phyloP scores from a whole-genome alignment of 2,113 vertebrate species.

The Hippotragus niger region DNA sequence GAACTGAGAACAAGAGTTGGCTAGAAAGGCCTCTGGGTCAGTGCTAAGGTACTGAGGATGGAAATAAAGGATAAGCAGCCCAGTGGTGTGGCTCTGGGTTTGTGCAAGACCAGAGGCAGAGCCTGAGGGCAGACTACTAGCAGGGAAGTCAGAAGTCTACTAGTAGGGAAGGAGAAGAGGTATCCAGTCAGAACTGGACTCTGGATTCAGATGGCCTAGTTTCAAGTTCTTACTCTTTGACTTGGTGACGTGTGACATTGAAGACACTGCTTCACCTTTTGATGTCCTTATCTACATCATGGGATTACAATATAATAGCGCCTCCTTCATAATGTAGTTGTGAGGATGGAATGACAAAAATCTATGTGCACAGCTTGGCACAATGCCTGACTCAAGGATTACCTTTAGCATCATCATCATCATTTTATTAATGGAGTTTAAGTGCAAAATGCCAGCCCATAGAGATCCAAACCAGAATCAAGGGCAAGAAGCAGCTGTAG shows the following conservation, averaged over 20 bases:
- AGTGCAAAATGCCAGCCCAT: neutral
- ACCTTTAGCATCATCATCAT: neutral
- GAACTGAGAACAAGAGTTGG: neutral
- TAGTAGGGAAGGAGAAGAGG: neutral
- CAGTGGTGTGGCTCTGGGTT: neutral
- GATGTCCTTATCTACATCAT: neutral
- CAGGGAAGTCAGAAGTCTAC: neutral
- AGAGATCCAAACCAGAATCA: neutral
- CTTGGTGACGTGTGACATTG: neutral
- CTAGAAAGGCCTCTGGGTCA: neutral
- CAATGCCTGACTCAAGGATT: neutral
- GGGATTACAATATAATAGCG: neutral
- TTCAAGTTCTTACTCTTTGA: neutral
- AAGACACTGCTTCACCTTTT: neutral
- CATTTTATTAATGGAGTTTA: neutral
- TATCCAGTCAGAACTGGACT: neutral
- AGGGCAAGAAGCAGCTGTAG: neutral
- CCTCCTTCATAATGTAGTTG: neutral
- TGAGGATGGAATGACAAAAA: constrained; percentile 21
- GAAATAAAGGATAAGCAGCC: neutral
- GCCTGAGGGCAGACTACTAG: neutral
- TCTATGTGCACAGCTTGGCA: neutral
- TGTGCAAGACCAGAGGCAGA: neutral
- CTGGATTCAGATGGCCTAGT: neutral
- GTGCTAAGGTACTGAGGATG: neutral